Conservation (phyloP, 2,797 vertebrate genomes). For the Sebastolobus alascanus region DNA sequence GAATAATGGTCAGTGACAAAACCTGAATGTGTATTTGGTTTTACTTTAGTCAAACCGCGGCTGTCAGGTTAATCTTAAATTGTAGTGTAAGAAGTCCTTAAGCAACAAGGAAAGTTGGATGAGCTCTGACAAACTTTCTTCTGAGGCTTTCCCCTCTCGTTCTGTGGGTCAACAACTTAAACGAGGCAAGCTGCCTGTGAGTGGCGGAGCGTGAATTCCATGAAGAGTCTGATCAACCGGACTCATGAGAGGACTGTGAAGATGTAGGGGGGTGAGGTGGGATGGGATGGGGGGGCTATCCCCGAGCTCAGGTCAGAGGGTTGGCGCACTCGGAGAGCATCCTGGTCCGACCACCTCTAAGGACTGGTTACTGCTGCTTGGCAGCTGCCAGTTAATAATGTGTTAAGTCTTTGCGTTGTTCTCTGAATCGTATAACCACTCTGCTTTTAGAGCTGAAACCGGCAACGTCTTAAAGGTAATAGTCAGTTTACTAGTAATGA, state of each 20-base stretch:
- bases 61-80: not conserved
- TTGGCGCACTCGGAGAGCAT: not conserved
- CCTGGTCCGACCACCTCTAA: not conserved
- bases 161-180: slow-evolving; percentile 35
- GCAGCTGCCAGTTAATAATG: not conserved
- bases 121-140: slow-evolving; percentile 22
- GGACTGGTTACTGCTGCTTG: not conserved
- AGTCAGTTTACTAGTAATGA: not conserved
- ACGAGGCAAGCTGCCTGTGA: slow-evolving; percentile 8
- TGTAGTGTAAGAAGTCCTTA: not conserved
- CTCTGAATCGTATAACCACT: not conserved
- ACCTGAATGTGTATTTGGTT: not conserved
- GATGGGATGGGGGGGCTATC: too few relatives aligned
- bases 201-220: slow-evolving; percentile 20
- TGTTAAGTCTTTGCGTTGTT: not conserved
- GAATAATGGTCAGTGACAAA: not conserved
- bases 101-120: slow-evolving; percentile 25
- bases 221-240: not conserved
- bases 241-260: not conserved
- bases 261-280: not conserved
- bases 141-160: slow-evolving; percentile 19
- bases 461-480: not conserved
- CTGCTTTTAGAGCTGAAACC: not conserved
- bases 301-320: not conserved
- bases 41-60: not conserved